Percentiles rank a stretch among this genome's conserved stretches.
These are phyloP conservation scores for Gymnarchus niloticus DNA, from an alignment of 2,113 vertebrate species.

Conservation along the genomic window DNA sequence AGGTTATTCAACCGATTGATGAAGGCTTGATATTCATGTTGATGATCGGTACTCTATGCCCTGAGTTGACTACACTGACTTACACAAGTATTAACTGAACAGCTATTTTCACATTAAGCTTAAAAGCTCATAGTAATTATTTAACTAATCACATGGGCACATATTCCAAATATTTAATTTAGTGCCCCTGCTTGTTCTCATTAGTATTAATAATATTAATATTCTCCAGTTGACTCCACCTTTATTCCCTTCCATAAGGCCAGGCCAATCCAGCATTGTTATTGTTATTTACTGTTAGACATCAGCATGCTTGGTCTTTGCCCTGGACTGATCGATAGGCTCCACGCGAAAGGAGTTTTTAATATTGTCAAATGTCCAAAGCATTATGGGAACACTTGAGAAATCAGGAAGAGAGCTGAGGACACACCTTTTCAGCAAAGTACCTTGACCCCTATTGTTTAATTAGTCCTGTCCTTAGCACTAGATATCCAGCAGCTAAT, in stretches of 20 bases:
- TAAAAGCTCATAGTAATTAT: neutral
- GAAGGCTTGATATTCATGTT: neutral
- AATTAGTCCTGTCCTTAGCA: neutral
- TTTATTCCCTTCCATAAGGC: neutral
- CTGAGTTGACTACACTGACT: neutral
- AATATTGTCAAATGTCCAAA: neutral
- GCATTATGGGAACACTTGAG: neutral
- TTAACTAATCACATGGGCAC: neutral
- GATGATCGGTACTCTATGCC: neutral
- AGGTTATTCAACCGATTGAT: neutral
- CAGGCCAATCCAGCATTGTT: neutral
- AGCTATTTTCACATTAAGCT: neutral
- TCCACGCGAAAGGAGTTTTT: neutral
- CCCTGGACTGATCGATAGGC: neutral
- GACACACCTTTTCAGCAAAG: neutral
- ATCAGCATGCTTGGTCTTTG: neutral
- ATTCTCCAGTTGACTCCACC: neutral
- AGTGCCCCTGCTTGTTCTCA: neutral
- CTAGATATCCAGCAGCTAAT: neutral
- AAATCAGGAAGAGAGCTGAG: neutral
- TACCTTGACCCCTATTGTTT: neutral
- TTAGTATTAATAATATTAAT: constrained; percentile 12
- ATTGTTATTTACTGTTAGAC: constrained; percentile 13
- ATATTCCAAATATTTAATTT: constrained; percentile 13
- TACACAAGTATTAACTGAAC: neutral